These are phyloP conservation scores for Microplitis deprimator DNA, from an alignment of 2,888 invertebrate genomes.

Conservation along the genomic window DNA sequence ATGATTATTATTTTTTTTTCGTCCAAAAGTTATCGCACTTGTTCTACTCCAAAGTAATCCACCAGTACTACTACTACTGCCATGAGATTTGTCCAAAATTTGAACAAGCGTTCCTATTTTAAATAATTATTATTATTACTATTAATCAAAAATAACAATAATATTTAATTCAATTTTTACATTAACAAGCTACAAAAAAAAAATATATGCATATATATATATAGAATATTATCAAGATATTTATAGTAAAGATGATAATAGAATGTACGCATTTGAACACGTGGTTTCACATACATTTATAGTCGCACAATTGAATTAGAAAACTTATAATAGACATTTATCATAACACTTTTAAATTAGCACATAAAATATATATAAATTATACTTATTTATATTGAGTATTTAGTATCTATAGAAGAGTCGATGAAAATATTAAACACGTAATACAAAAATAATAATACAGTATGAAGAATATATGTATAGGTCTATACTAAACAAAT, in stretches of 20 bases:
- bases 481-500: background rate
- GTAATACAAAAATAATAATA: background rate
- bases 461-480: background rate
- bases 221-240: background rate
- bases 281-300: background rate
- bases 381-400: too few relatives aligned
- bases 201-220: too few relatives aligned
- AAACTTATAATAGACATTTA: background rate
- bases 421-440: background rate
- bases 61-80: conserved; percentile 47
- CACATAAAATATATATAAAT: too few relatives aligned
- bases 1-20: conserved; percentile 71
- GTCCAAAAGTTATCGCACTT: conserved; percentile 74
- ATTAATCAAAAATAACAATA: too few relatives aligned
- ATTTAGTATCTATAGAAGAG: background rate
- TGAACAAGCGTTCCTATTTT: conserved; percentile 82
- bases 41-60: conserved; percentile 73
- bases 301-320: background rate
- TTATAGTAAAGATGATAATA: background rate
- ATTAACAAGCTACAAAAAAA: too few relatives aligned
- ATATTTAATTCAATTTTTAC: too few relatives aligned
- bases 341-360: too few relatives aligned
- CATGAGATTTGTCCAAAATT: conserved; percentile 77
- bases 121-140: too few relatives aligned
- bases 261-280: background rate